A percentile compares a stretch with the other conserved stretches of the same genome.
These are phyloP conservation scores for Muscidifurax raptorellus DNA, from an alignment of 1,140 invertebrate species.

Conservation along the genomic window DNA sequence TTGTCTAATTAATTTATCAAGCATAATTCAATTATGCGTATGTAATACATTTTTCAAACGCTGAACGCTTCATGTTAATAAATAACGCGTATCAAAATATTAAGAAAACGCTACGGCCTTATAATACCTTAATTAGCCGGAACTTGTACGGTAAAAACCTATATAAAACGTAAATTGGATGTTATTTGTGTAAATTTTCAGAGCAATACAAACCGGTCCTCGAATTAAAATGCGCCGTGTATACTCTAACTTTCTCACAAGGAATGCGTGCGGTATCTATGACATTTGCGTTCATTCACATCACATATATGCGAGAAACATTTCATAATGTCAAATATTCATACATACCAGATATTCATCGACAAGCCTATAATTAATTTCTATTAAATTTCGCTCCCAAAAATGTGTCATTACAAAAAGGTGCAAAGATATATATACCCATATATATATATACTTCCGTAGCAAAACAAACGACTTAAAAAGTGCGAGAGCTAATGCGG, in stretches of 20 bases:
- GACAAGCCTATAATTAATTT: no score
- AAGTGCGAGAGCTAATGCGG: conserved; percentile 39
- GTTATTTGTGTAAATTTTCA: background rate
- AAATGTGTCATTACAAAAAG: no score
- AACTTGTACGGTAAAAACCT: background rate
- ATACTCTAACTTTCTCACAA: background rate
- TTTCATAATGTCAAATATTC: background rate
- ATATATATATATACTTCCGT: background rate
- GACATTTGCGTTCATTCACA: background rate
- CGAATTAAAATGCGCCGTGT: background rate
- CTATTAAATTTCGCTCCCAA: no score
- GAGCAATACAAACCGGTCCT: background rate
- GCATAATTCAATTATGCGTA: no score
- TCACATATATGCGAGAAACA: background rate
- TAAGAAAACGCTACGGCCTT: no score
- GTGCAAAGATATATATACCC: background rate
- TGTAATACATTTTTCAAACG: no score
- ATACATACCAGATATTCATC: no score
- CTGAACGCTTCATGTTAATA: no score
- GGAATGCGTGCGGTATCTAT: background rate
- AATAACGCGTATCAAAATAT: no score
- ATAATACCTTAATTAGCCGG: background rate
- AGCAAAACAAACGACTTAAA: background rate
- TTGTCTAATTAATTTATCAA: no score
- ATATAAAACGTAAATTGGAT: no score